Base-by-base conservation (phyloP, 1,140 invertebrate species). In the Cephus cinctus region DNA sequence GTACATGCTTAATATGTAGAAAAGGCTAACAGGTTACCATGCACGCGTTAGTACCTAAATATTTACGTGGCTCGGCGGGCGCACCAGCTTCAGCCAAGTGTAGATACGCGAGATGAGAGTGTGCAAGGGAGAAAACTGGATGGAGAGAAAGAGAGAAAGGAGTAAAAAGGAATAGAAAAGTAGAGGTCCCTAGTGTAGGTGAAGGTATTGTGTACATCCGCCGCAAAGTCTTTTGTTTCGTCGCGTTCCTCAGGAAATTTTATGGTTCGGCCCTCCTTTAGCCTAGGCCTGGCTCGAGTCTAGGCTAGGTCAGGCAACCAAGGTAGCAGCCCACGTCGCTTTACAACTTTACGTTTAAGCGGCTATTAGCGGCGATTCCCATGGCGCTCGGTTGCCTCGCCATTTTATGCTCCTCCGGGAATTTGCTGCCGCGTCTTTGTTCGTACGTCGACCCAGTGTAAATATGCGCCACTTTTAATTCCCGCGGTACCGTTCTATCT, bases 361-460 rank as follows among this genome's bases (percentile, higher is more conserved):
- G 47, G 50, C 47, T 52, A 52, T 52, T 52, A 50, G 53, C 25
- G 43, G 52, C 41, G 27, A 32, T 44, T 16, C 42, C 35, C 20
- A 35, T 40, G 34, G 34, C n/a, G n/a, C n/a, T 32, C 32, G 54
- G 47, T 49, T 50, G 35, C n/a, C n/a, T n/a, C n/a, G 45, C 45
- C 44, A 43, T 56, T 56, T 56, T 56, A 56, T 56, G 48, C 52
- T 47, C 43, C 47, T 47, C 40, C 50, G 54, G 36, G 50, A 56
- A 56, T 52, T 39, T 34, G 43, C 50, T n/a, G n/a, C n/a, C n/a
- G n/a, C n/a, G n/a, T n/a, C n/a, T 57, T 57, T 57, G 55, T 57
- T 57, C 49, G 43, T 47, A 45, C 47, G 40, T 52, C 54, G 54
- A 52, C 54, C 54, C 50, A 57, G 43, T 57, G 54, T 50, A 52